Evolutionary conservation across 2,888 invertebrate species (phyloP), one percentile per base, ranked within the genome.

Genomic region (Neoaliturus tenellus): DNA sequence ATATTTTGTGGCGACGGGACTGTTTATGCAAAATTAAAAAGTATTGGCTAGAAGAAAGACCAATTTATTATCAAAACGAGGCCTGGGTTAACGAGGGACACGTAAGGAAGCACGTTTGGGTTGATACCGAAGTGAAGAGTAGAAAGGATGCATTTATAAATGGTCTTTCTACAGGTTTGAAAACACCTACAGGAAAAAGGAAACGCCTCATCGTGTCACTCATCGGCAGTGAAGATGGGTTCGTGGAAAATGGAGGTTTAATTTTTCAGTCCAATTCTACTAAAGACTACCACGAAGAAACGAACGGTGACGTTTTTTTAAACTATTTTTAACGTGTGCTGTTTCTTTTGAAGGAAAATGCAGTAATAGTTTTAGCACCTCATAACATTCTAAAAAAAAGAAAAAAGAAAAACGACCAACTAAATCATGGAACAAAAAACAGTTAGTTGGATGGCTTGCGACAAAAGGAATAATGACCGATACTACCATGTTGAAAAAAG

Each of bases 351-450:
- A 48, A 48, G 48, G 69, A 28, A 28, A n/a, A 23, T 33, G 33
- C 69, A 28, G 69, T 31, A 28, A 31, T 35, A 28, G 69, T 31
- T 33, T n/a, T 31, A 33, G 35, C 6, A 35, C 69, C 17, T n/a
- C 69, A 69, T 78, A 78, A 23, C 78, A 78, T 55, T 31, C 31
- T 12, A n/a, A 12, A 25, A 78, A 48, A 23, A n/a, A 12, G 12
- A 78, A 48, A 78, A 20, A 8, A n/a, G 69, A 78, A 78, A 44
- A 48, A 48, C 25, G 48, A 28, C 48, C 48, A 17, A 78, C 41
- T 55, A 78, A 23, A 14, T 44, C 23, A 33, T 31, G 17, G 28
- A 78, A 55, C 41, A 78, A 48, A 51, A 33, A 78, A 31, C 44
- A 51, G 23, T 44, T 78, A 28, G 23, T 44, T 20, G 33, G 51